Conservation (phyloP, 2,888 invertebrate genomes). For the Agrochola lychnidis region DNA sequence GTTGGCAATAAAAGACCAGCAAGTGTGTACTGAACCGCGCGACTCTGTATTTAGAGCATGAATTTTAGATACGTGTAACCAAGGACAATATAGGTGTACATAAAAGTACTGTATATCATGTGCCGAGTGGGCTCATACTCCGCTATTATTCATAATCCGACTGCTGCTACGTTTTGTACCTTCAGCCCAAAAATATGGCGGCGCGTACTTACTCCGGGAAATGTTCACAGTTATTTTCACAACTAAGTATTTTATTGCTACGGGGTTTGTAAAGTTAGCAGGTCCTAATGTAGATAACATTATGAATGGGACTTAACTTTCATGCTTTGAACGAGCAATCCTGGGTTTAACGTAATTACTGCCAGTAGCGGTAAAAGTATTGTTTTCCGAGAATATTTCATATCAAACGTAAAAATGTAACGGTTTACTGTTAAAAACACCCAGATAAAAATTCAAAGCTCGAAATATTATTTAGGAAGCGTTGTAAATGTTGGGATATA, state of each 20-base stretch:
- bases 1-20: constrained; percentile 80
- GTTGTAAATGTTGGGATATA: constrained; percentile 53
- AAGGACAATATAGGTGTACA: constrained; percentile 72
- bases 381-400: constrained; percentile 26
- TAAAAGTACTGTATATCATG: constrained; percentile 70
- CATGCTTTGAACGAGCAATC: constrained; percentile 29
- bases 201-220: constrained; percentile 29
- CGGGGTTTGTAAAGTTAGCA: constrained; percentile 31
- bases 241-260: constrained; percentile 58
- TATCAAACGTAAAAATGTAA: constrained; percentile 20
- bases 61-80: constrained; percentile 81
- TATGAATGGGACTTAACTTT: constrained; percentile 49
- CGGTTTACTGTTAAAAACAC: constrained; percentile 26
- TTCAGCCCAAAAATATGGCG: constrained; percentile 53
- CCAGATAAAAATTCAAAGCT: constrained; percentile 50
- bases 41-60: constrained; percentile 81
- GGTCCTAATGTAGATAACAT: constrained; percentile 44
- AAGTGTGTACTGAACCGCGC: constrained; percentile 75
- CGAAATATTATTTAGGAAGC: constrained; percentile 53
- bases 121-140: constrained; percentile 65
- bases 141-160: constrained; percentile 68
- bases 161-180: constrained; percentile 58
- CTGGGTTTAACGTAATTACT: constrained; percentile 26
- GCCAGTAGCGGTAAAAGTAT: constrained; percentile 21
- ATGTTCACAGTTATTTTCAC: constrained; percentile 50